Percentiles rank a stretch among this genome's conserved stretches.
Conservation (phyloP, 2,113 vertebrate species). For the human (Homo sapiens) region DNA sequence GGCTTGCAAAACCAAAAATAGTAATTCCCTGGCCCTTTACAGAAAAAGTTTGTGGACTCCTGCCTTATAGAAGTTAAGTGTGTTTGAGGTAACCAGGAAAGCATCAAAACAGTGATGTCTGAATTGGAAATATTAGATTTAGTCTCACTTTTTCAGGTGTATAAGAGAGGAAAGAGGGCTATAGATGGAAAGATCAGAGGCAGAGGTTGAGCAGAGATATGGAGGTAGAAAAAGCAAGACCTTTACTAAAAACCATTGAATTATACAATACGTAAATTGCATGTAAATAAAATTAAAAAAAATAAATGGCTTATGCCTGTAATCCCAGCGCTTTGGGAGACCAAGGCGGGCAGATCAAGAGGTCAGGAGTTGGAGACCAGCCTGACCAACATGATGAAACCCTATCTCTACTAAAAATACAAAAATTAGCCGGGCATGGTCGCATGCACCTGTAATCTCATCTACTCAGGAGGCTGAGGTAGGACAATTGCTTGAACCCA, state of each 20-base stretch:
- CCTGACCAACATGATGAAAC: too few species aligned
- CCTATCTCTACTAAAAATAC: too few species aligned
- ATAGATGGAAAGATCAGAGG: not conserved
- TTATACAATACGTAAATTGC: not conserved
- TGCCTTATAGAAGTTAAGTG: not conserved
- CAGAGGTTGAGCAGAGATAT: not conserved
- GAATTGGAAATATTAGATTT: slow-evolving; percentile 33
- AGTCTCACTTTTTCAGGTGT: not conserved
- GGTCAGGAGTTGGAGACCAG: too few species aligned
- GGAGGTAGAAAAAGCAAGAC: not conserved
- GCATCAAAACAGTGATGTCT: not conserved
- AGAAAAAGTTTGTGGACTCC: not conserved
- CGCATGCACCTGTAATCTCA: too few species aligned
- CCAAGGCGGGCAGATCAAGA: too few species aligned
- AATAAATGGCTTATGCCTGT: too few species aligned
- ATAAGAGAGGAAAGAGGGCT: not conserved
- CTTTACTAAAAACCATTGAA: slow-evolving; percentile 1
- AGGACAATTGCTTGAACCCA: too few species aligned
- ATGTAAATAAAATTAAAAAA: not conserved
- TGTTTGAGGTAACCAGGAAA: not conserved
- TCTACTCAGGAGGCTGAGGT: too few species aligned
- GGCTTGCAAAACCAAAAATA: not conserved
- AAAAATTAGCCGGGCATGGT: too few species aligned
- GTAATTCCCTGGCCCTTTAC: not conserved
- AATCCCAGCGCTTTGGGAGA: too few species aligned